Evolutionary conservation across 2,888 invertebrate genomes (phyloP).

Genomic region (Leptarthrus brevirostris): DNA sequence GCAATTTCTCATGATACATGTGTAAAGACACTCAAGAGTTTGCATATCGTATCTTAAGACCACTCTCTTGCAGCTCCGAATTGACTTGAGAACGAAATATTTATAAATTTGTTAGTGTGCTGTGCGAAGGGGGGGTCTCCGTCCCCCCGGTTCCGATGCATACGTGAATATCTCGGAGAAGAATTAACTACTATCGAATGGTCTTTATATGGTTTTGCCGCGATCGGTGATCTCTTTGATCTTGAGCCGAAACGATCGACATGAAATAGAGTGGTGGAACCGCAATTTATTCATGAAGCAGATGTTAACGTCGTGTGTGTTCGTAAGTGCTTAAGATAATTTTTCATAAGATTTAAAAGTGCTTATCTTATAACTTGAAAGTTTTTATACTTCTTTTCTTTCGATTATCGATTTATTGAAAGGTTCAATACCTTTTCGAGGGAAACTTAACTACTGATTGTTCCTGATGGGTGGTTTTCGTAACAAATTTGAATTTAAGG

Average conservation of each 20-base stretch:
- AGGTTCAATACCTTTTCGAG: slow-evolving; percentile 10
- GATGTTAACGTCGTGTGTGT: slow-evolving; percentile 51
- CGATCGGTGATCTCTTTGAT: slow-evolving; percentile 46
- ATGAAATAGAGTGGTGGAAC: slow-evolving; percentile 48
- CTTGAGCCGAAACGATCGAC: slow-evolving; percentile 48
- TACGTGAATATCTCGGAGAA: neutral
- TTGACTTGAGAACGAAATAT: neutral
- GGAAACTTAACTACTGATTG: no score
- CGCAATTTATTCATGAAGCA: slow-evolving; percentile 51
- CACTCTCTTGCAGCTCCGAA: neutral
- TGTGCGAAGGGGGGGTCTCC: neutral
- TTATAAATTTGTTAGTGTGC: slow-evolving; percentile 27
- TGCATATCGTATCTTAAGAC: slow-evolving; percentile 15
- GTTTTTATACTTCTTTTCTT: neutral
- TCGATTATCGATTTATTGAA: slow-evolving; percentile 25
- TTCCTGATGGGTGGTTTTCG: no score
- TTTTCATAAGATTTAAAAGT: slow-evolving; percentile 44
- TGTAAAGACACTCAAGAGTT: neutral
- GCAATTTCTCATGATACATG: slow-evolving; percentile 25
- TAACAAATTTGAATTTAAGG: no score
- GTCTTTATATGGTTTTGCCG: slow-evolving; percentile 36
- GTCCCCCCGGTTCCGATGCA: neutral
- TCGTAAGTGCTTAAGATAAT: slow-evolving; percentile 44
- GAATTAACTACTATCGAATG: slow-evolving; percentile 44
- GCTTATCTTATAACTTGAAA: slow-evolving; percentile 22